phyloP scores from a whole-genome alignment of 1,140 invertebrate genomes.

The Stenopsyche tienmushanensis region DNA sequence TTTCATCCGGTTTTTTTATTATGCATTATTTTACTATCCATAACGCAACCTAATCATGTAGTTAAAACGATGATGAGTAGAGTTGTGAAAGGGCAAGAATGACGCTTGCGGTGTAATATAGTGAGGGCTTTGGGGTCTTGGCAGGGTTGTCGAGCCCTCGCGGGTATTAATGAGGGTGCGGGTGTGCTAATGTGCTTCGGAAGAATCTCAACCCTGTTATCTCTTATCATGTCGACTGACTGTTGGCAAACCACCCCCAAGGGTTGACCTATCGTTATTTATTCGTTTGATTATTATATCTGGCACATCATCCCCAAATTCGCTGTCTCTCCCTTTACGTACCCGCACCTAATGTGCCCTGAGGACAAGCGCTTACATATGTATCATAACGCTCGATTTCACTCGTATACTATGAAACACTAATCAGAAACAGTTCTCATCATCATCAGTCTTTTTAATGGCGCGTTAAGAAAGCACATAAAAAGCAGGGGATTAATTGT shows the following conservation, averaged over 20 bases:
- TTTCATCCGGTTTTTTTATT: too few species aligned
- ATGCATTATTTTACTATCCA: too few species aligned
- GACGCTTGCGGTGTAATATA: too few species aligned
- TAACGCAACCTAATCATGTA: too few species aligned
- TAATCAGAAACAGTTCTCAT: too few species aligned
- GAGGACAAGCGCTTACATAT: background rate
- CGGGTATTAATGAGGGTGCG: slow-evolving; percentile 31
- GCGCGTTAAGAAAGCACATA: too few species aligned
- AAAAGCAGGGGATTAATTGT: too few species aligned
- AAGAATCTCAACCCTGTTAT: slow-evolving; percentile 31
- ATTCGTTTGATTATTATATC: slow-evolving; percentile 36
- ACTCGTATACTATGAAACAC: background rate
- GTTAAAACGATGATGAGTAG: background rate
- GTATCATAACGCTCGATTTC: background rate
- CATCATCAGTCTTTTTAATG: too few species aligned
- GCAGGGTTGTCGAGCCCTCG: too few species aligned
- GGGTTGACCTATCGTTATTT: slow-evolving; percentile 21
- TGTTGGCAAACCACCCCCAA: background rate
- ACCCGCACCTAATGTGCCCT: background rate
- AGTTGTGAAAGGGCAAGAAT: background rate
- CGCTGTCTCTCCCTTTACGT: background rate
- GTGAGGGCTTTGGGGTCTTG: too few species aligned
- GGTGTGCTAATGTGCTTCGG: slow-evolving; percentile 26
- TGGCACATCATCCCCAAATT: background rate
- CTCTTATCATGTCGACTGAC: slow-evolving; percentile 25